These are phyloP conservation scores for Naso thynnoides DNA, from an alignment of 2,797 vertebrate species.

Conservation along the genomic window DNA sequence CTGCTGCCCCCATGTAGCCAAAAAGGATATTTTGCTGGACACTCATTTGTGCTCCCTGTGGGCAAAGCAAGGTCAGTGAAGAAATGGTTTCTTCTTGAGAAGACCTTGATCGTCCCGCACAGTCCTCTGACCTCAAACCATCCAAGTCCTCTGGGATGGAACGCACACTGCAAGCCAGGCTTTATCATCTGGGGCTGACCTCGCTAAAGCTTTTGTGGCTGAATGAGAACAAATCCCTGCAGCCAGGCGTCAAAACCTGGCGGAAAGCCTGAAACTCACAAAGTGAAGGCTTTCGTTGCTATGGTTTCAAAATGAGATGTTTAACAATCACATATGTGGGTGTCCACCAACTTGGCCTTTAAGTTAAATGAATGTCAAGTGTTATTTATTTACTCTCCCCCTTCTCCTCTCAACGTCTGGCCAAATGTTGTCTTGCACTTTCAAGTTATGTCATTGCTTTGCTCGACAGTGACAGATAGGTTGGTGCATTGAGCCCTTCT, in stretches of 20 bases:
- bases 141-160: not conserved
- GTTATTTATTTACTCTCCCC: not conserved
- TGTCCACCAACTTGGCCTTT: not conserved
- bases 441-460: not conserved
- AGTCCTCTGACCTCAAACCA: not conserved
- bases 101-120: not conserved
- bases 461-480: not conserved
- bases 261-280: not conserved
- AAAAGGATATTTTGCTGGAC: not conserved
- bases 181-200: not conserved
- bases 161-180: not conserved
- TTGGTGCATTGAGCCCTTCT: not conserved
- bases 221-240: conserved; percentile 3
- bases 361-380: not conserved
- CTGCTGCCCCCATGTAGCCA: not conserved
- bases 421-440: too few species aligned
- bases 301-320: not conserved
- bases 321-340: not conserved
- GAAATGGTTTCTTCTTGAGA: not conserved
- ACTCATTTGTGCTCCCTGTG: not conserved
- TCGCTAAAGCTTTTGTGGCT: not conserved
- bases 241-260: not conserved
- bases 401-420: not conserved
- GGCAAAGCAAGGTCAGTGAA: not conserved
- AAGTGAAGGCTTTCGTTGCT: not conserved